A percentile compares a stretch with the other conserved stretches of the same genome.
phyloP scores from a whole-genome alignment of 2,888 invertebrate species.

The Bugula neritina region DNA sequence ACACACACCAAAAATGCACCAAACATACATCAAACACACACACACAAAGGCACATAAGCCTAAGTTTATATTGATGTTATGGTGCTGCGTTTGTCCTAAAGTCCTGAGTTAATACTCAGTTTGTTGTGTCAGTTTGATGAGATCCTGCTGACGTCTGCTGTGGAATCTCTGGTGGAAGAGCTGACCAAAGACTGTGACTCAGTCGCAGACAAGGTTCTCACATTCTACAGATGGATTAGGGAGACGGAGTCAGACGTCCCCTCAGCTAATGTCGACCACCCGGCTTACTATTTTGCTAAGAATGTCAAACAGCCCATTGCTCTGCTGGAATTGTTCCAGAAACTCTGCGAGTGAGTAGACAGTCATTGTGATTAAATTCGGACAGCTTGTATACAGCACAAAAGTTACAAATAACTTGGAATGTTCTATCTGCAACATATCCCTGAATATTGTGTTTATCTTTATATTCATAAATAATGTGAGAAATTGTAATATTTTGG shows the following conservation, averaged over 20 bases:
- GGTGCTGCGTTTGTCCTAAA: too few species aligned
- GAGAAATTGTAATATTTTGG: too few species aligned
- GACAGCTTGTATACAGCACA: too few species aligned
- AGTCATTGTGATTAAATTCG: neutral
- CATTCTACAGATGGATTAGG: slow-evolving; percentile 21
- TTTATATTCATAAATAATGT: too few species aligned
- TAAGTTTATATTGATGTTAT: too few species aligned
- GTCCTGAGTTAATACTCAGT: too few species aligned
- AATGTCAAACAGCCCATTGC: slow-evolving; percentile 1
- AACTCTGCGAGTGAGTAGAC: slow-evolving; percentile 13
- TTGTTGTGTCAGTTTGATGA: neutral
- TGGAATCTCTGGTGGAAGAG: neutral
- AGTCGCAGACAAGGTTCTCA: neutral
- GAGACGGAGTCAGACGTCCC: neutral
- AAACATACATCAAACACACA: too few species aligned
- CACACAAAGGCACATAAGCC: too few species aligned
- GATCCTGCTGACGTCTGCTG: neutral
- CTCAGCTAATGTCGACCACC: neutral
- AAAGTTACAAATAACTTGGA: too few species aligned
- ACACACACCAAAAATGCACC: too few species aligned
- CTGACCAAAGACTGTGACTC: neutral
- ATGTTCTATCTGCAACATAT: too few species aligned
- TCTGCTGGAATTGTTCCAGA: slow-evolving; percentile 14
- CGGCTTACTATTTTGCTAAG: slow-evolving; percentile 17
- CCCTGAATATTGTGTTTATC: too few species aligned